Evolutionary conservation across 2,888 invertebrate genomes (phyloP).

Genomic region (Corbicula japonica): DNA sequence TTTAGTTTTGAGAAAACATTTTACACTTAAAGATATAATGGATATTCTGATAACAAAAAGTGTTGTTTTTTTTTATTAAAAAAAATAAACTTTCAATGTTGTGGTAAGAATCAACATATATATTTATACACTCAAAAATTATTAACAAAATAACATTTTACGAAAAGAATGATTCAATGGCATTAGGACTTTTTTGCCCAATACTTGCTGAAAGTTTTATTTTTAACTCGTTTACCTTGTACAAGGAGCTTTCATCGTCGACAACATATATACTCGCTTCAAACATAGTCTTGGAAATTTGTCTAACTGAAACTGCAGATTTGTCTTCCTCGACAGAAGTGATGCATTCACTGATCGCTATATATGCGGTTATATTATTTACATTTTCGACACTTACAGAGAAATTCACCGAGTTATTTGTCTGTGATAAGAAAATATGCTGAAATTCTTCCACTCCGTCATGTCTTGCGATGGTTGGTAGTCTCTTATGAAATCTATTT

Average conservation of each 20-base stretch:
- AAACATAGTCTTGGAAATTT: background rate
- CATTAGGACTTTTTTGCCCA: no score
- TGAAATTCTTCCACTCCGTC: background rate
- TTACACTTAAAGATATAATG: no score
- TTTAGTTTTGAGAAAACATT: no score
- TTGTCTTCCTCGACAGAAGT: background rate
- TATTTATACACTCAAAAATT: no score
- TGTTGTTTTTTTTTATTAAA: background rate
- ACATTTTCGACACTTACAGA: background rate
- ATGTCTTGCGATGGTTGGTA: background rate
- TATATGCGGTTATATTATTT: background rate
- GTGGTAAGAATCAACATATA: no score
- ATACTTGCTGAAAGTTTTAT: no score
- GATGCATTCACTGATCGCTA: background rate
- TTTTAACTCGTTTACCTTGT: background rate
- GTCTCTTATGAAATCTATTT: no score
- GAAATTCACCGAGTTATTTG: background rate
- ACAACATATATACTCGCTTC: background rate
- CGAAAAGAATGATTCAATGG: no score
- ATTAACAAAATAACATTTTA: no score
- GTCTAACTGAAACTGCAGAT: background rate
- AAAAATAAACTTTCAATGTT: no score
- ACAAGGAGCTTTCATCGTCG: conserved; percentile 12
- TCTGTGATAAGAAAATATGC: background rate
- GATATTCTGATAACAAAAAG: no score